Percentiles rank a stretch among this genome's conserved stretches.
Evolutionary conservation across 2,888 invertebrate species (phyloP).

Genomic region (Ectobius pallidus): DNA sequence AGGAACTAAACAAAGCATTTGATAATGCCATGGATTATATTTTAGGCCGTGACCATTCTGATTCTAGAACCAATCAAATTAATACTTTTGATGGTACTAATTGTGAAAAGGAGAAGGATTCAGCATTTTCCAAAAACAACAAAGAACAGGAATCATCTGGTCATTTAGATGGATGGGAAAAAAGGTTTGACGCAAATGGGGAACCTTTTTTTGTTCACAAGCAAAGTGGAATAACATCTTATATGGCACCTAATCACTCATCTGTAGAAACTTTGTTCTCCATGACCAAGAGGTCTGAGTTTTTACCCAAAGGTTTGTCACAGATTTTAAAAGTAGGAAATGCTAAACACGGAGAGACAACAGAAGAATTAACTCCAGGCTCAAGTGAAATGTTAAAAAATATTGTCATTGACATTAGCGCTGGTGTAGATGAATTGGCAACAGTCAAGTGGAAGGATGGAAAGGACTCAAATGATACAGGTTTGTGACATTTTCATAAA

Average conservation of each 20-base stretch:
- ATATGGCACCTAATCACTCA: constrained; percentile 42
- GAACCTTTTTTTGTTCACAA: constrained; percentile 49
- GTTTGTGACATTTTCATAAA: background rate
- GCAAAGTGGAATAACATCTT: constrained; percentile 50
- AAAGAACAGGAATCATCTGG: too few species aligned
- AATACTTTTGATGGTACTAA: background rate
- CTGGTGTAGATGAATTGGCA: constrained; percentile 47
- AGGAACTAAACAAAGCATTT: constrained; percentile 4
- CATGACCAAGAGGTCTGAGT: constrained; percentile 57
- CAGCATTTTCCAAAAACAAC: too few species aligned
- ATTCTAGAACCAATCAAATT: too few species aligned
- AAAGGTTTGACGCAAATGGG: constrained; percentile 48
- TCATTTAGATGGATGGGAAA: constrained; percentile 36
- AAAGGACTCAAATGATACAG: constrained; percentile 23
- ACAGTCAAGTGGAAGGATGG: constrained; percentile 53
- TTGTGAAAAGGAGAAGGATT: too few species aligned
- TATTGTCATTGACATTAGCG: background rate
- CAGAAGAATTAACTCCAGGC: constrained; percentile 20
- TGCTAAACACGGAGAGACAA: constrained; percentile 34
- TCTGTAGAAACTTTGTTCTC: constrained; percentile 47
- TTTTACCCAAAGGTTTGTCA: constrained; percentile 67
- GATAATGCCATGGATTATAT: background rate
- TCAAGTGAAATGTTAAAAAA: constrained; percentile 9
- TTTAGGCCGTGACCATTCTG: background rate
- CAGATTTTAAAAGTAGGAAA: constrained; percentile 57